phyloP scores from a whole-genome alignment of 2,888 invertebrate genomes.

The Nysson spinosus region DNA sequence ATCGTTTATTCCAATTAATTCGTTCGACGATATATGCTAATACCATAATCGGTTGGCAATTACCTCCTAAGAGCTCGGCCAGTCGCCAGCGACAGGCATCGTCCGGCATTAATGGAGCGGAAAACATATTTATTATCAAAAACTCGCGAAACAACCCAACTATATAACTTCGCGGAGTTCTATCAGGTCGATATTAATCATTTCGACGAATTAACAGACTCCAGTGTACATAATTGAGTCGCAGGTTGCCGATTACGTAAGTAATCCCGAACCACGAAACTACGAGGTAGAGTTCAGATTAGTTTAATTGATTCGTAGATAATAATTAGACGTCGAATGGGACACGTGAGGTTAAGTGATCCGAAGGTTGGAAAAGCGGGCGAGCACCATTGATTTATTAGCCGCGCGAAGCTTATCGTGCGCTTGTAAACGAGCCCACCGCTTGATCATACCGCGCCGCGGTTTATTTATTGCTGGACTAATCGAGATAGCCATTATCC shows the following conservation, averaged over 20 bases:
- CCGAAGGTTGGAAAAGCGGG: constrained; percentile 34
- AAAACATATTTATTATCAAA: too few relatives aligned
- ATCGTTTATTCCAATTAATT: constrained; percentile 9
- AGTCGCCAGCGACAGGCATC: background rate
- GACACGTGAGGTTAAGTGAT: constrained; percentile 34
- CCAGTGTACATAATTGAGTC: too few relatives aligned
- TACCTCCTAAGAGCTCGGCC: background rate
- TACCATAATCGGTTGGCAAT: constrained; percentile 8
- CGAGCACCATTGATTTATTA: constrained; percentile 47
- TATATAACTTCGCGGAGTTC: too few relatives aligned
- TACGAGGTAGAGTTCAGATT: constrained; percentile 24
- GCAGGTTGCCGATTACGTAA: too few relatives aligned
- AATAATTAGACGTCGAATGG: constrained; percentile 32
- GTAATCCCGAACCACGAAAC: constrained; percentile 10
- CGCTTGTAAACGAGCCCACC: constrained; percentile 24
- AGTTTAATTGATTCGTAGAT: constrained; percentile 45
- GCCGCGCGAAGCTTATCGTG: constrained; percentile 45
- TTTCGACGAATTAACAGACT: too few relatives aligned
- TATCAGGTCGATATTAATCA: too few relatives aligned
- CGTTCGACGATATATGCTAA: constrained; percentile 6
- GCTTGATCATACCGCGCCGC: constrained; percentile 23
- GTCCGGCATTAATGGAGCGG: too few relatives aligned
- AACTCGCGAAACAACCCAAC: too few relatives aligned
- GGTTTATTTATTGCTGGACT: constrained; percentile 54
- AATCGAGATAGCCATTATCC: constrained; percentile 61